Evolutionary conservation across 2,797 vertebrate genomes (phyloP), one percentile per base, ranked within the genome.

Genomic region (Carduelis carduelis): DNA sequence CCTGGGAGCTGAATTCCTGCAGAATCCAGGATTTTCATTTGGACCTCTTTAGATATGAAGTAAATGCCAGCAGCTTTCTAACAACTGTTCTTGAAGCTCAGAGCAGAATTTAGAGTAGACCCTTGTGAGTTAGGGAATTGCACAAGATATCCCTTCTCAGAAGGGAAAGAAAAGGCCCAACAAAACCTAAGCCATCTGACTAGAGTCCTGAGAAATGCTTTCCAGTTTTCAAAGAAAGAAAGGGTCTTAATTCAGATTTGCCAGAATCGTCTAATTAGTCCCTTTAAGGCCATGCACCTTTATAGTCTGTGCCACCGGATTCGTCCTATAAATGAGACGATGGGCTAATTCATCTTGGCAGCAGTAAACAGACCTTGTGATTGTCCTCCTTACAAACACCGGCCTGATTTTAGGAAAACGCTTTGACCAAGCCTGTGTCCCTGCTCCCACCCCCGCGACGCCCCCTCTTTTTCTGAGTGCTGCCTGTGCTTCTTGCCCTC

Each of bases 271-370:
- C 95, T 96, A 95, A 96, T 96, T 96, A 94, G 94, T 59, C 71
- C 78, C 86, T 94, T 95, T 94, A 94, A 93, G 63, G 79, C 83
- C 63, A 5, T 91, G 90, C 92, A 95, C 90, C 94, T 97, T 97
- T 96, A 57, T 35, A 92, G 90, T 84, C 83, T 82, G 75, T 66
- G 83, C 93, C 89, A 91, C 91, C 65, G 84, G 95, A 86, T 96
- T 96, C 81, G 53, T 92, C 84, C 94, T 43, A 72, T 91, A 87
- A 94, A 95, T 39, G 94, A 96, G 85, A 93, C 30, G 95, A 95
- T 95, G 90, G 95, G 93, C 94, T 96, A 92, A 95, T 97, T 97
- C 95, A 89, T 94, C 92, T 86, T 91, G 94, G 94, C 93, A 95
- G 95, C 89, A 84, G 89, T 55, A 91, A 93, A 95, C 94, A 91